Evolutionary conservation across 2,113 vertebrate genomes (phyloP).

Genomic region (Rhizomys pruinosus): DNA sequence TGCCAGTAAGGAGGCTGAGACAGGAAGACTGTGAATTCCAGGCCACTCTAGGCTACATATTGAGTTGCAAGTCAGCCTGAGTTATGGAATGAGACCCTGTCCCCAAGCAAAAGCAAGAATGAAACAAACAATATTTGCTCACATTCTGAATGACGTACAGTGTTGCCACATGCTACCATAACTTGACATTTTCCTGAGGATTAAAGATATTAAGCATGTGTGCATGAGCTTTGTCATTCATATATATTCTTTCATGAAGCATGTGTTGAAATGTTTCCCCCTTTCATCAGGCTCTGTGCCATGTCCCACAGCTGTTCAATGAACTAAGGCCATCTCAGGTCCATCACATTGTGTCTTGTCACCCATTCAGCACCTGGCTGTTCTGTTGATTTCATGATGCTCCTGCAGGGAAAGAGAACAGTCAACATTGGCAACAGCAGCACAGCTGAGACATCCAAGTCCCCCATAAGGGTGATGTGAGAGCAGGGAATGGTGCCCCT

Average conservation of each 20-base stretch:
- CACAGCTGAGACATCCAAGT: neutral
- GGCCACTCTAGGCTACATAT: no score
- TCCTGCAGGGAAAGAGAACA: neutral
- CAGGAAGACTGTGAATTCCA: no score
- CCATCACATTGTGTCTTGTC: neutral
- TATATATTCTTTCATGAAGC: neutral
- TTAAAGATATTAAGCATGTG: no score
- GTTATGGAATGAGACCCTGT: no score
- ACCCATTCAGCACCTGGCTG: neutral
- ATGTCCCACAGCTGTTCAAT: neutral
- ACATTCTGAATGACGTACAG: no score
- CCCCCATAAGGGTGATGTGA: neutral
- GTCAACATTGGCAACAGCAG: neutral
- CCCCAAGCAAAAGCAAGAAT: no score
- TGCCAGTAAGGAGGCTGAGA: no score
- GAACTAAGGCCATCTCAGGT: neutral
- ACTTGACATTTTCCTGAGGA: no score
- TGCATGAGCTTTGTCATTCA: neutral
- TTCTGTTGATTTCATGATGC: neutral
- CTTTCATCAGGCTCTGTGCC: neutral
- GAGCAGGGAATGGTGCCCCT: neutral
- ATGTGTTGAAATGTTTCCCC: neutral
- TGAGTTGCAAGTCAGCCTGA: no score
- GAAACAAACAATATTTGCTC: no score
- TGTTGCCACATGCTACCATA: no score